A percentile compares a stretch with the other conserved stretches of the same genome.
Conservation (phyloP, 2,113 vertebrate species). For the Lepus americanus region DNA sequence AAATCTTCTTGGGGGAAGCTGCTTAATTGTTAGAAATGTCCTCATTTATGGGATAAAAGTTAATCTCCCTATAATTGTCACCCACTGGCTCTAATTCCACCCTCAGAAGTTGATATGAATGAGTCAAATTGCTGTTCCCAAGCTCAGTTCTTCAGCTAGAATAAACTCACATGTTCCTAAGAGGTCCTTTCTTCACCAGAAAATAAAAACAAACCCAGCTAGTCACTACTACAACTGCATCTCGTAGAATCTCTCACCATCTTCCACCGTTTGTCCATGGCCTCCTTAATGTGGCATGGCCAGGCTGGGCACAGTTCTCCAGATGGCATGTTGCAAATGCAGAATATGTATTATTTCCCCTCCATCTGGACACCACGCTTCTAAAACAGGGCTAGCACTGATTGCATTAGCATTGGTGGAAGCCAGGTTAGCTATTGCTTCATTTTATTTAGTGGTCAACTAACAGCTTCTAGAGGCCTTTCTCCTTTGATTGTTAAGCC, state of each 20-base stretch:
- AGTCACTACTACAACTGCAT: not conserved
- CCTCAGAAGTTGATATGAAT: not conserved
- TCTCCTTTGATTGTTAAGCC: not conserved
- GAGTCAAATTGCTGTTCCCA: not conserved
- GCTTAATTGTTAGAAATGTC: not conserved
- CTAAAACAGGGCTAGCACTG: not conserved
- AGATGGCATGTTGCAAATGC: not conserved
- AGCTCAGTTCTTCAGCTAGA: not conserved
- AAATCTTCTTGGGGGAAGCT: not conserved
- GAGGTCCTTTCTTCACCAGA: not conserved
- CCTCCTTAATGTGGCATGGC: not conserved
- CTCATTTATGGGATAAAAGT: not conserved
- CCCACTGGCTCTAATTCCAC: not conserved
- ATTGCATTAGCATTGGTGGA: not conserved
- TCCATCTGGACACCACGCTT: not conserved
- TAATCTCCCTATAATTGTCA: not conserved
- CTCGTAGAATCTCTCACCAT: not conserved
- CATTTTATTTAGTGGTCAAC: not conserved
- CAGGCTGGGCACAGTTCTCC: not conserved
- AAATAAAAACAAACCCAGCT: not conserved
- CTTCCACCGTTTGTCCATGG: not conserved
- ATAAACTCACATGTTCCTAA: not conserved
- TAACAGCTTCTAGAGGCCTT: not conserved
- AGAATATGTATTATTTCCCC: not conserved
- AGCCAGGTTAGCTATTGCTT: not conserved